Conservation (phyloP, 1,140 invertebrate genomes). For the Uloborus diversus region DNA sequence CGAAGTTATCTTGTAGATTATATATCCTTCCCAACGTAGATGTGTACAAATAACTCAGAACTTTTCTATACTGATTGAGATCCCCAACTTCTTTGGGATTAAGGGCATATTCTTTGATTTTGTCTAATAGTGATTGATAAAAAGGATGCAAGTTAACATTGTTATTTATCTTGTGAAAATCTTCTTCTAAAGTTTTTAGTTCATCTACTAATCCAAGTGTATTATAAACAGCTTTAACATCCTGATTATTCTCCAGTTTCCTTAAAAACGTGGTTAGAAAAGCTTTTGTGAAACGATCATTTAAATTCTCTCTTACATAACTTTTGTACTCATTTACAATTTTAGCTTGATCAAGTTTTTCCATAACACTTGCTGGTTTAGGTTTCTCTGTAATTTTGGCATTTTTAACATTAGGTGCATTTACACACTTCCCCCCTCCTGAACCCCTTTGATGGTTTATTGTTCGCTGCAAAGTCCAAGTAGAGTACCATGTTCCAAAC, state of each 20-base stretch:
- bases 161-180: background rate
- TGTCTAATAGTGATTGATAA: background rate
- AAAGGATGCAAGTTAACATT: background rate
- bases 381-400: background rate
- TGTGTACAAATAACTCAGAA: constrained; percentile 12
- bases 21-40: background rate
- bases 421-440: background rate
- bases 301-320: background rate
- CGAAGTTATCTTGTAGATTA: background rate
- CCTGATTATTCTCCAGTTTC: background rate
- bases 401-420: background rate
- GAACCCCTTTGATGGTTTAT: background rate
- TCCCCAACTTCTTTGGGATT: background rate
- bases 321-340: constrained; percentile 3
- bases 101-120: background rate
- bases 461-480: background rate
- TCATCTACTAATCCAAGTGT: background rate
- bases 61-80: background rate
- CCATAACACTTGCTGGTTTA: background rate
- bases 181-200: background rate
- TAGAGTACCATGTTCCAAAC: no score
- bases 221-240: background rate
- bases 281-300: background rate
- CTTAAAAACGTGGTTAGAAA: background rate
- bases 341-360: background rate